Evolutionary conservation across 2,888 invertebrate genomes (phyloP).

Genomic region (Vannuccia rotundouncinata): DNA sequence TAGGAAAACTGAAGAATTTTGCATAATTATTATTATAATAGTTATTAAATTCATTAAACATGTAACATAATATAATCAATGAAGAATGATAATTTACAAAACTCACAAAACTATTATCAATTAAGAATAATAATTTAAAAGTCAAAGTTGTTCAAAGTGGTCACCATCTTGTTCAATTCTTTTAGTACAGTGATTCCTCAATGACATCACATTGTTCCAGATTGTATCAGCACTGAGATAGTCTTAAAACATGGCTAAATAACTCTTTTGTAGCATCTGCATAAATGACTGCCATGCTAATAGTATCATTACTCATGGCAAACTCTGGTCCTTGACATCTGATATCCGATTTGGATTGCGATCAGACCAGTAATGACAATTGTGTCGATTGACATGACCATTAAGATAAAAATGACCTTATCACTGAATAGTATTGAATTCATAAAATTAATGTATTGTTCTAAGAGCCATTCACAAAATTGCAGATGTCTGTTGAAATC

Average conservation of each 20-base stretch:
- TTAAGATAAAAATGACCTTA: constrained; percentile 36
- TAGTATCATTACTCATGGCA: constrained; percentile 16
- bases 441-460: constrained; percentile 18
- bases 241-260: not conserved
- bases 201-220: not conserved
- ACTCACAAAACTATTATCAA: too few relatives aligned
- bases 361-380: constrained; percentile 34
- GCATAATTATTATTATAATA: too few relatives aligned
- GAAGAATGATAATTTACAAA: too few relatives aligned
- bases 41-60: too few relatives aligned
- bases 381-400: constrained; percentile 36
- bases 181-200: constrained; percentile 14
- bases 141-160: constrained; percentile 16
- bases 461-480: constrained; percentile 28
- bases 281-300: constrained; percentile 30
- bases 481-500: constrained; percentile 21
- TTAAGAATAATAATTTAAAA: too few relatives aligned
- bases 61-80: too few relatives aligned
- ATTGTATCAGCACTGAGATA: constrained; percentile 17
- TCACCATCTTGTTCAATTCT: not conserved
- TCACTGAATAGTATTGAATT: constrained; percentile 31
- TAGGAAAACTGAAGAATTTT: too few relatives aligned
- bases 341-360: constrained; percentile 21
- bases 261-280: constrained; percentile 32
- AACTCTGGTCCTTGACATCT: constrained; percentile 31